Evolutionary conservation across 2,888 invertebrate genomes (phyloP).

Genomic region (Leptopterna dolabrata): DNA sequence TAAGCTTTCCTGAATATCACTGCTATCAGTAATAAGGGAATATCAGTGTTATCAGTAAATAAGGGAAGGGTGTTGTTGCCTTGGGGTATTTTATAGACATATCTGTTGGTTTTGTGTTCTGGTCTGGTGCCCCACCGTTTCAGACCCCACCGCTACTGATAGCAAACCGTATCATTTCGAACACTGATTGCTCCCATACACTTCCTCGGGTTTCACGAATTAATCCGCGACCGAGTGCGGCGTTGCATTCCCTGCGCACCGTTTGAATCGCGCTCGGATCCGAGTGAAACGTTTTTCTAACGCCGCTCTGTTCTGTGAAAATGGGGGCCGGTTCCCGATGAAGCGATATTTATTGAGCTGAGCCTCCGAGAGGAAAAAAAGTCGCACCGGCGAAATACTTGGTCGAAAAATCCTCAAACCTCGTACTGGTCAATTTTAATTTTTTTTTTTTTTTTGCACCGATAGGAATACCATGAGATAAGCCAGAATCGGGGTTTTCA

Average conservation of each 20-base stretch:
- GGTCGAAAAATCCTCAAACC: not conserved
- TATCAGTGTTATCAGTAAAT: too few relatives aligned
- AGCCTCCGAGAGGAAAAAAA: not conserved
- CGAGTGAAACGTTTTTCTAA: not conserved
- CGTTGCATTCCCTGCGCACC: not conserved
- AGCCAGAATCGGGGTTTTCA: constrained; percentile 38
- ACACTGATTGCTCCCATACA: too few relatives aligned
- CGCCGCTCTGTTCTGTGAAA: not conserved
- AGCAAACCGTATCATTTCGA: too few relatives aligned
- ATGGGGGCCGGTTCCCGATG: not conserved
- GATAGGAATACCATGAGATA: constrained; percentile 13
- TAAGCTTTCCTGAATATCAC: too few relatives aligned
- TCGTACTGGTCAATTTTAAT: not conserved
- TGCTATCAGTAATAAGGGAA: too few relatives aligned
- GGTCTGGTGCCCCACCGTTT: too few relatives aligned
- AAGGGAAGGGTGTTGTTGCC: too few relatives aligned
- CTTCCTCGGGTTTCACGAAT: too few relatives aligned
- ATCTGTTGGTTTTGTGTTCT: too few relatives aligned
- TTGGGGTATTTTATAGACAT: too few relatives aligned
- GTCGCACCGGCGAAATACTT: not conserved
- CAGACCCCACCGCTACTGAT: too few relatives aligned
- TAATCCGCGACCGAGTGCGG: too few relatives aligned
- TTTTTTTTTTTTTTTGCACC: not conserved
- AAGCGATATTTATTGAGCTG: not conserved
- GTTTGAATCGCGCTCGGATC: not conserved